A percentile compares a stretch with the other conserved stretches of the same genome.
phyloP scores from a whole-genome alignment of 2,113 vertebrate species.

The Athene noctua region DNA sequence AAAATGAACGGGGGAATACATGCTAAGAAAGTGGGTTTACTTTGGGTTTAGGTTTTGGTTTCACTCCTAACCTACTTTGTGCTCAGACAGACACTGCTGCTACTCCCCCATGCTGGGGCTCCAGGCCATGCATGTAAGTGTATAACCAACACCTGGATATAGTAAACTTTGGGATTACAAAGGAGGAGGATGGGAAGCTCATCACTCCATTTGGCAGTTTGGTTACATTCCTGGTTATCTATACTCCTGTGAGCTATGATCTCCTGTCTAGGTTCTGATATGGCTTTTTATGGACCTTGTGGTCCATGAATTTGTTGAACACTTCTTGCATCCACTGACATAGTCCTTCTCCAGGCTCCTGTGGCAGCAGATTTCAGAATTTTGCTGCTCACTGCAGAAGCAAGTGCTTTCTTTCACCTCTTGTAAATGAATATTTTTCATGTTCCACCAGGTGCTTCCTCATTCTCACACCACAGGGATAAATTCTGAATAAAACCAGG shows the following conservation, averaged over 20 bases:
- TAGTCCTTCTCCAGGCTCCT: background rate
- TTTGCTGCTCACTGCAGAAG: background rate
- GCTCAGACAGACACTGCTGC: background rate
- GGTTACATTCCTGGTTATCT: background rate
- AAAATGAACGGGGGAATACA: background rate
- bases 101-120: accelerated
- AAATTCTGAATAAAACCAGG: background rate
- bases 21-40: background rate
- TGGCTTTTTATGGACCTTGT: background rate
- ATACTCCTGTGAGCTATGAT: accelerated
- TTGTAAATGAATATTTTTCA: background rate
- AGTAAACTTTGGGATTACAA: background rate
- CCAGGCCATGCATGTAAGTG: background rate
- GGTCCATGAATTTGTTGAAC: background rate
- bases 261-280: background rate
- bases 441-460: background rate
- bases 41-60: slow-evolving; percentile 5
- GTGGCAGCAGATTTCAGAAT: background rate
- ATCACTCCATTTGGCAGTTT: background rate
- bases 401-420: background rate
- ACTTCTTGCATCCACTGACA: background rate
- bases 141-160: background rate
- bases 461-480: background rate
- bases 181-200: background rate
- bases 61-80: background rate